Evolutionary conservation across 2,888 invertebrate genomes (phyloP), one percentile per base, ranked within the genome.

Genomic region (Nesidiocoris tenuis): DNA sequence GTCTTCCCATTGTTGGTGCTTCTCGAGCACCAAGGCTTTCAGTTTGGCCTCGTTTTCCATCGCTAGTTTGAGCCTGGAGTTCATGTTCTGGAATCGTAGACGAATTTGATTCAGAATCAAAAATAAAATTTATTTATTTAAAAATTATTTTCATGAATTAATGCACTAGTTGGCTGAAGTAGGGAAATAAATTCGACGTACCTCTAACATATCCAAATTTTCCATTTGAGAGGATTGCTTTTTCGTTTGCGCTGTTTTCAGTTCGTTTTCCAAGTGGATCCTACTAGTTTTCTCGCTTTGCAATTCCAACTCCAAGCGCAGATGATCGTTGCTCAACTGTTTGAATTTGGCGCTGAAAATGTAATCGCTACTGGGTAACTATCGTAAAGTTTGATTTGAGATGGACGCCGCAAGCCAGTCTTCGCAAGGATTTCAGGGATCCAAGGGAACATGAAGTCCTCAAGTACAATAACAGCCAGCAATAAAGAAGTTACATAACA

Each of bases 41-140:
- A 90, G 83, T 79, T 89, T 88, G 56, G 87, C 85, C 80, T 91
- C 90, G 0, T 87, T 87, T 61, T 88, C 87, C 82, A 91, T 84
- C 0, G 89, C 87, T 0, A 86, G 86, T 79, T 91, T 90, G 2
- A 93, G 76, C 63, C 83, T 82, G 23, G 81, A 80, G 64, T 83
- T 82, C 59, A 85, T 76, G 18, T 81, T 80, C 80, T 82, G 71
- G 39, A 39, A 39, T 39, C 12, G 3, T 39, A 39, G 12, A 39
- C 3, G 12, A 39, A 7, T 39, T 12, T 7, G 39, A 39, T 39
- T 39, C 12, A 7, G 39, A n/a, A 39, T 39, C 5, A 39, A 39
- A 39, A 39, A 39, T 39, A 7, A 3, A 39, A 39, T 39, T 39
- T 39, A 39, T 3, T 39, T 39, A 39, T 7, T 39, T 39, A 39